phyloP scores from a whole-genome alignment of 2,113 vertebrate genomes.

The Speoplatyrhinus poulsoni region DNA sequence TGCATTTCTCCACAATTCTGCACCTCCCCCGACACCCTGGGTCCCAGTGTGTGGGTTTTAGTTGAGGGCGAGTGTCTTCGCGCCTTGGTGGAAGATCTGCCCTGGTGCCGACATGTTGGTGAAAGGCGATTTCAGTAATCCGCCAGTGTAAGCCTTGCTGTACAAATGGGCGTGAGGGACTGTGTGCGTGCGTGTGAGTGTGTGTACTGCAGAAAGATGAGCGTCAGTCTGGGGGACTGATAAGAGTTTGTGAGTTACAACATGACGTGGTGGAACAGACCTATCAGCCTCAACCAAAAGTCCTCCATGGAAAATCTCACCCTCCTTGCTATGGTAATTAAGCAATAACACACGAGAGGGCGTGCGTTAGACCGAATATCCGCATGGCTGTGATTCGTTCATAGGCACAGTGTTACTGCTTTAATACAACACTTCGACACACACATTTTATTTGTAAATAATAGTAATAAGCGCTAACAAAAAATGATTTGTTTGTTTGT shows the following conservation, averaged over 20 bases:
- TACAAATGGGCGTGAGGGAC: slow-evolving; percentile 72
- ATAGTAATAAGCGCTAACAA: too few relatives aligned
- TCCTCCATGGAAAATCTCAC: neutral
- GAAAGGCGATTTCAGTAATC: slow-evolving; percentile 79
- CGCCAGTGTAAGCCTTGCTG: slow-evolving; percentile 68
- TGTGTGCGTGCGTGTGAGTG: slow-evolving; percentile 30
- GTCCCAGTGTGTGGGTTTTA: slow-evolving; percentile 51
- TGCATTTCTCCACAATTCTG: slow-evolving; percentile 47
- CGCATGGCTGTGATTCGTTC: too few relatives aligned
- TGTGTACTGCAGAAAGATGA: slow-evolving; percentile 31
- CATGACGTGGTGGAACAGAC: slow-evolving; percentile 25
- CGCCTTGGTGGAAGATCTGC: slow-evolving; percentile 58
- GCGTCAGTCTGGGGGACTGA: slow-evolving; percentile 62
- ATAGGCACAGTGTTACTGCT: too few relatives aligned
- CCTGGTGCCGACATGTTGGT: slow-evolving; percentile 57
- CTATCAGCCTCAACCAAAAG: neutral
- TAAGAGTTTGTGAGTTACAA: slow-evolving; percentile 52
- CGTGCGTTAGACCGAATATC: too few relatives aligned
- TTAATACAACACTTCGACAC: too few relatives aligned
- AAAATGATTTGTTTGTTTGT: too few relatives aligned
- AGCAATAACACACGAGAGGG: too few relatives aligned
- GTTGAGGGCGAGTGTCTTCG: slow-evolving; percentile 31
- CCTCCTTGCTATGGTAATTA: neutral
- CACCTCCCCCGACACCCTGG: slow-evolving; percentile 38
- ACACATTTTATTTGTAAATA: too few relatives aligned